A percentile compares a stretch with the other conserved stretches of the same genome.
phyloP scores from a whole-genome alignment of 2,888 invertebrate genomes.

The Pristionchus entomophagus region DNA sequence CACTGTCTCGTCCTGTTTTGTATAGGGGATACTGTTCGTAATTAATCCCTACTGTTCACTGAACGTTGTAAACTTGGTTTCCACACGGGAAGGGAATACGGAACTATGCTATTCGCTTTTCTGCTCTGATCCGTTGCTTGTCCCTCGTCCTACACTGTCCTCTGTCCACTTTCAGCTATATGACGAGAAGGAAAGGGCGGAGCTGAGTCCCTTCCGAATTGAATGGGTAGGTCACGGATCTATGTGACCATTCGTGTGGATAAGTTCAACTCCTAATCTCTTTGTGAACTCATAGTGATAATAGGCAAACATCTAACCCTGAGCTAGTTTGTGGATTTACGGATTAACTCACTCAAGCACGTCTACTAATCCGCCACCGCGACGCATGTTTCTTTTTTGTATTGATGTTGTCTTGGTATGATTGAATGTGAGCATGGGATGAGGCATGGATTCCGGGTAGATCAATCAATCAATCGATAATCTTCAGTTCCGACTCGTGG shows the following conservation, averaged over 20 bases:
- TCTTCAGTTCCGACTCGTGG: slow-evolving; percentile 89
- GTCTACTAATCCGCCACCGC: background rate
- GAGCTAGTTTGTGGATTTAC: too few relatives aligned
- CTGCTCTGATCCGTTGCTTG: slow-evolving; percentile 36
- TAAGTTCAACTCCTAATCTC: too few relatives aligned
- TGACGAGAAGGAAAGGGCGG: slow-evolving; percentile 66
- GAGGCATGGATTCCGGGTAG: background rate
- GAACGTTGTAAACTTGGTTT: background rate
- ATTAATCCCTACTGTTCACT: too few relatives aligned
- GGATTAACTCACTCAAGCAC: too few relatives aligned
- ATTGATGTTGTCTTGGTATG: background rate
- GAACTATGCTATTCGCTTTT: too few relatives aligned
- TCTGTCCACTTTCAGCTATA: slow-evolving; percentile 69
- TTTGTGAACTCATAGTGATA: too few relatives aligned
- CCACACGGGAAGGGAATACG: too few relatives aligned
- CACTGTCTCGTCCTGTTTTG: background rate
- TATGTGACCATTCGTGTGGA: too few relatives aligned
- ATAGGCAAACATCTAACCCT: too few relatives aligned
- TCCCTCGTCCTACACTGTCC: slow-evolving; percentile 3
- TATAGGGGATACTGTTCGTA: background rate
- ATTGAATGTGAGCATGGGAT: background rate
- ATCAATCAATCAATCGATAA: background rate
- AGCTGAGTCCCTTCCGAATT: slow-evolving; percentile 72
- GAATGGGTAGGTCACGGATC: slow-evolving; percentile 70
- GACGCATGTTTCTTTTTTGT: background rate